Evolutionary conservation across 2,888 invertebrate genomes (phyloP).

Genomic region (Cataglyphis cursor): DNA sequence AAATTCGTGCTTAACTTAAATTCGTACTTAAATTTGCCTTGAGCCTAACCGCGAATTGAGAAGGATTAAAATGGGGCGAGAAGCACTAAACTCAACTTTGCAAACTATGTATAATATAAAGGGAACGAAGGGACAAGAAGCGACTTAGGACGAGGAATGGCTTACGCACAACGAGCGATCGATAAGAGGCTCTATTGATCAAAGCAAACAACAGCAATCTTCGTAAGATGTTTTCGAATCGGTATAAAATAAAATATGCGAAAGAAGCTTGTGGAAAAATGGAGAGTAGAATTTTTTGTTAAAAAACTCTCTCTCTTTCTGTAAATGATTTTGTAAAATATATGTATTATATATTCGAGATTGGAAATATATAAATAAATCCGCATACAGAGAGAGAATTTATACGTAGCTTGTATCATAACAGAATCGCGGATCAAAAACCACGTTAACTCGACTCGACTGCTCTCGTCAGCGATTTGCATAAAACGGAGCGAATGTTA

Average conservation of each 20-base stretch:
- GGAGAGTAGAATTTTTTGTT: neutral
- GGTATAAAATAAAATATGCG: neutral
- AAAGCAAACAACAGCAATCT: slow-evolving; percentile 22
- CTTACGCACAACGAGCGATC: slow-evolving; percentile 39
- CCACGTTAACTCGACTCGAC: slow-evolving; percentile 35
- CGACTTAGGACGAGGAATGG: slow-evolving; percentile 17
- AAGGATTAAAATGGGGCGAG: slow-evolving; percentile 22
- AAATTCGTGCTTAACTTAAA: slow-evolving; percentile 17
- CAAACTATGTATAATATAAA: slow-evolving; percentile 5
- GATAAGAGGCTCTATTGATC: slow-evolving; percentile 11
- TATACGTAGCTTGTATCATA: neutral
- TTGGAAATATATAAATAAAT: neutral
- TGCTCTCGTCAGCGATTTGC: slow-evolving; percentile 39
- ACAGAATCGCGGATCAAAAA: slow-evolving; percentile 9
- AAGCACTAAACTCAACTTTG: slow-evolving; percentile 28
- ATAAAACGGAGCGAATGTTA: slow-evolving; percentile 45
- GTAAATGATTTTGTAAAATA: neutral
- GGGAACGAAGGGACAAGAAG: slow-evolving; percentile 10
- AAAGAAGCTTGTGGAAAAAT: neutral
- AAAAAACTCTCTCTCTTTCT: neutral
- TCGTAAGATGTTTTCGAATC: slow-evolving; percentile 17
- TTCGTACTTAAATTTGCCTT: slow-evolving; percentile 29
- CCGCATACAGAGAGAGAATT: slow-evolving; percentile 21
- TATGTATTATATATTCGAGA: neutral
- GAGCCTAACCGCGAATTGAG: slow-evolving; percentile 3